Evolutionary conservation across 1,140 invertebrate species (phyloP).

Genomic region (Neodiprion fabricii): DNA sequence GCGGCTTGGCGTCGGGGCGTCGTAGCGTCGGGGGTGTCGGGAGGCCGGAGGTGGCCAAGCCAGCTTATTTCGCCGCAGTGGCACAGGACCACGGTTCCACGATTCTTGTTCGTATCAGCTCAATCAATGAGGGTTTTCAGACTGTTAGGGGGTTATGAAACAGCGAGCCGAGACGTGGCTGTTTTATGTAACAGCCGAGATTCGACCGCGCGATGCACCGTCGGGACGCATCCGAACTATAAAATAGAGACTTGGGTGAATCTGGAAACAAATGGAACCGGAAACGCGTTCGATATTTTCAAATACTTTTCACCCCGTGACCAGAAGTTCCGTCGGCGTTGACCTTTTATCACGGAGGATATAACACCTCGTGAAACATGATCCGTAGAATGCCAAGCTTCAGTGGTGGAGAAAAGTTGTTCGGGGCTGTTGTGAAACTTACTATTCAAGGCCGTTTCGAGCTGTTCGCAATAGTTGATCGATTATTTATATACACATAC

Average conservation of each 20-base stretch:
- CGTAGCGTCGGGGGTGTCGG: background rate
- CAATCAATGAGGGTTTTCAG: slow-evolving; percentile 44
- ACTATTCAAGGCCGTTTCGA: background rate
- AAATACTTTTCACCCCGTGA: too few relatives aligned
- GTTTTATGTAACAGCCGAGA: slow-evolving; percentile 31
- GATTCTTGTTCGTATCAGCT: slow-evolving; percentile 37
- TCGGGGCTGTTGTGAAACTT: background rate
- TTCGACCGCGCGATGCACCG: background rate
- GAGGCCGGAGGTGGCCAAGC: background rate
- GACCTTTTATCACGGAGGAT: too few relatives aligned
- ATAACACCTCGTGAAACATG: too few relatives aligned
- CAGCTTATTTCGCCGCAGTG: slow-evolving; percentile 37
- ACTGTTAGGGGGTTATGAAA: slow-evolving; percentile 44
- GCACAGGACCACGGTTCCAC: slow-evolving; percentile 8
- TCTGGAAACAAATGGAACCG: background rate
- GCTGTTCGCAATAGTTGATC: too few relatives aligned
- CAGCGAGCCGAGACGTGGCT: slow-evolving; percentile 33
- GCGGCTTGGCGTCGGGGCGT: background rate
- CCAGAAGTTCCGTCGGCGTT: too few relatives aligned
- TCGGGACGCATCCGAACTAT: background rate
- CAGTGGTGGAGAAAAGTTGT: too few relatives aligned
- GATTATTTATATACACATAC: too few relatives aligned
- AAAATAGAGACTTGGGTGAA: background rate
- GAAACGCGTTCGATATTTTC: background rate
- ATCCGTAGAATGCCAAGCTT: too few relatives aligned